Percentiles rank a stretch among this genome's conserved stretches.
These are phyloP conservation scores for Morelia viridis DNA, from an alignment of 2,797 vertebrate species.

Conservation along the genomic window DNA sequence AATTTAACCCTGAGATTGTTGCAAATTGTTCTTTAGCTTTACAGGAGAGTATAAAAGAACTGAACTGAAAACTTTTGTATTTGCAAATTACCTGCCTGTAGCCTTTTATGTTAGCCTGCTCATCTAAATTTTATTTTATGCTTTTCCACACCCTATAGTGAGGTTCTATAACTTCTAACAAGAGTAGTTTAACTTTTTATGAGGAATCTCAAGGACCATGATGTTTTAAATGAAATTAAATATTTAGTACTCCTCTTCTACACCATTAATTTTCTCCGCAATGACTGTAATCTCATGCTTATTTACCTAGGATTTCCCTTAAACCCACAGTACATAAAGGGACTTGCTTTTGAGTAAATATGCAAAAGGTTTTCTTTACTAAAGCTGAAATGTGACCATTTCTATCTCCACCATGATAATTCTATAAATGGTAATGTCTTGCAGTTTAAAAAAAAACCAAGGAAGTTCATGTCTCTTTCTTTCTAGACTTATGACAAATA, in stretches of 20 bases:
- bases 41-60: background rate
- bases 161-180: background rate
- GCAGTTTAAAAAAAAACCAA: background rate
- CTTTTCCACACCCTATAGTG: too few relatives aligned
- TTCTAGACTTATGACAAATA: slow-evolving; percentile 90
- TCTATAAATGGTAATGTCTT: background rate
- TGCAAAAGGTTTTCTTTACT: background rate
- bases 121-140: background rate
- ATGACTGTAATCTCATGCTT: background rate
- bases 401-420: background rate
- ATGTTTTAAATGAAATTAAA: background rate
- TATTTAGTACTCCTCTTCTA: background rate
- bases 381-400: background rate
- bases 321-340: background rate
- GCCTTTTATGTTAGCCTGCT: background rate
- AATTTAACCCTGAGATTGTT: background rate
- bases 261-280: background rate
- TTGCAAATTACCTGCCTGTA: background rate
- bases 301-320: background rate
- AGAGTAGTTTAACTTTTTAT: background rate
- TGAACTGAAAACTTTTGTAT: background rate
- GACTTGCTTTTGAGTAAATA: background rate
- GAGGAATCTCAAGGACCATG: background rate
- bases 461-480: slow-evolving; percentile 14
- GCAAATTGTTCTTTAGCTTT: background rate